Evolutionary conservation across 2,113 vertebrate genomes (phyloP).

Genomic region (Capreolus pygargus): DNA sequence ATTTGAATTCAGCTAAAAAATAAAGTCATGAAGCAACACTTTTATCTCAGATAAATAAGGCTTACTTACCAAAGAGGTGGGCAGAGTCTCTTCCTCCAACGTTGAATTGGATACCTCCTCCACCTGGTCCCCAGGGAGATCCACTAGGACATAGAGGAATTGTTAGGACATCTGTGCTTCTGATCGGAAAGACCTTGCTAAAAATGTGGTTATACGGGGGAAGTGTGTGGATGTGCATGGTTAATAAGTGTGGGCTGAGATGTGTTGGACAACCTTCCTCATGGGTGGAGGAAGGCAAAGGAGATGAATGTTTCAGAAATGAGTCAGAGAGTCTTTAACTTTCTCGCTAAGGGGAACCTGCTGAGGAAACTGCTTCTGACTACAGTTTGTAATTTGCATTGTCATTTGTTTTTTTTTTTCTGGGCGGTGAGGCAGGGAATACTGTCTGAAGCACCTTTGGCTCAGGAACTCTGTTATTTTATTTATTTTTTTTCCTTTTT

Average conservation of each 20-base stretch:
- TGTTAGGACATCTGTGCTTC: background rate
- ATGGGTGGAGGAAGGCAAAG: background rate
- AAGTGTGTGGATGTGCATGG: background rate
- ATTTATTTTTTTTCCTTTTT: no score
- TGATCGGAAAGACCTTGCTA: background rate
- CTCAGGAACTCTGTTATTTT: no score
- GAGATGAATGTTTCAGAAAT: background rate
- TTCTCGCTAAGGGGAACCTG: background rate
- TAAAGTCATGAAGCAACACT: background rate
- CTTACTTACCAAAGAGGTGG: background rate
- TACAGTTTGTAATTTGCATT: background rate
- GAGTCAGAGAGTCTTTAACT: background rate
- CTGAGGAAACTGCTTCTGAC: background rate
- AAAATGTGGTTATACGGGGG: background rate
- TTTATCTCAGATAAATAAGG: background rate
- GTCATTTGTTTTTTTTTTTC: no score
- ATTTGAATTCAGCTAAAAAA: background rate
- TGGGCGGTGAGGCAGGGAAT: no score
- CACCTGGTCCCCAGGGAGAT: background rate
- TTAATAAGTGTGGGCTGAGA: background rate
- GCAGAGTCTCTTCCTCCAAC: background rate
- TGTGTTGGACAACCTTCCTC: background rate
- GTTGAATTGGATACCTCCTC: background rate
- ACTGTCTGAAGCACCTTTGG: no score
- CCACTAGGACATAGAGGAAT: background rate